Evolutionary conservation across 2,113 vertebrate genomes (phyloP).

Genomic region (Centrocercus urophasianus): DNA sequence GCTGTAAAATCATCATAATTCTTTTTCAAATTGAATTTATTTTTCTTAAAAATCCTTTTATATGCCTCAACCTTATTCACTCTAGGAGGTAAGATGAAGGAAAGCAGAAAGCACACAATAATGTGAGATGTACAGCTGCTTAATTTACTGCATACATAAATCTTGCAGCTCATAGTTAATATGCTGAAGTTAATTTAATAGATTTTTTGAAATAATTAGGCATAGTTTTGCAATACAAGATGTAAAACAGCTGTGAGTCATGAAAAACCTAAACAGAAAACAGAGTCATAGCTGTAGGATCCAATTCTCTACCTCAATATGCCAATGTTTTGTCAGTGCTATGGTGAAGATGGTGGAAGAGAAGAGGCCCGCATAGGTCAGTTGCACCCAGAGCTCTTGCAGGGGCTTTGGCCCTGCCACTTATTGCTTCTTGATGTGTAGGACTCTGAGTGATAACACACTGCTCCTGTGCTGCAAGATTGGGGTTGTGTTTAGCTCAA

Average conservation of each 20-base stretch:
- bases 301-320: not conserved
- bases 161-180: slow-evolving; percentile 47
- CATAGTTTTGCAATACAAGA: slow-evolving; percentile 25
- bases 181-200: slow-evolving; percentile 30
- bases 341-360: not conserved
- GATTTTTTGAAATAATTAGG: slow-evolving; percentile 65
- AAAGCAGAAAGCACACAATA: not conserved
- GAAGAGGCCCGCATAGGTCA: not conserved
- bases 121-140: slow-evolving; percentile 20
- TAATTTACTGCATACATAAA: slow-evolving; percentile 22
- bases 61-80: slow-evolving; percentile 7
- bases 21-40: slow-evolving; percentile 1
- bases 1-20: not conserved
- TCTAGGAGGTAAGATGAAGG: slow-evolving; percentile 21
- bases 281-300: not conserved
- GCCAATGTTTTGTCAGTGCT: rapidly evolving
- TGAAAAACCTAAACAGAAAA: not conserved
- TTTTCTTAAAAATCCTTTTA: slow-evolving; percentile 38
- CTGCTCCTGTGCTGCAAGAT: not conserved
- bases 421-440: not conserved
- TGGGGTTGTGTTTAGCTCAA: slow-evolving; percentile 60
- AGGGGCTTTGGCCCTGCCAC: not conserved
- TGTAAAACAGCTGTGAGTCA: not conserved
- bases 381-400: not conserved
- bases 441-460: not conserved